A percentile compares a stretch with the other conserved stretches of the same genome.
Evolutionary conservation across 2,113 vertebrate species (phyloP).

Genomic region (Ammodytes dubius): DNA sequence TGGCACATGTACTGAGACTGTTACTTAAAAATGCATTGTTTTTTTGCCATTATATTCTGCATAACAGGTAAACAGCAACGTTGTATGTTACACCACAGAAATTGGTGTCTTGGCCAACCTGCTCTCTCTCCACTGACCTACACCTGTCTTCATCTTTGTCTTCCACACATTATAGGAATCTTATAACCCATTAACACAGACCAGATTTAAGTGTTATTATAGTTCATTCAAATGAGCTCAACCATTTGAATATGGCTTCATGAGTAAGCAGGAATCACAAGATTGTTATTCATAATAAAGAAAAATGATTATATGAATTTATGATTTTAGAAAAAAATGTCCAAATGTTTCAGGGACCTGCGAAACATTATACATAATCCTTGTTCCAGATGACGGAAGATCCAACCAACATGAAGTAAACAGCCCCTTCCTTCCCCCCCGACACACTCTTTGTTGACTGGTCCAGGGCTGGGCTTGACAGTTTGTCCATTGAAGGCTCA

Average conservation of each 20-base stretch:
- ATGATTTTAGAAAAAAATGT: not conserved
- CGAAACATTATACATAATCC: not conserved
- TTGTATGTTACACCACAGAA: not conserved
- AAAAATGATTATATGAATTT: too few relatives aligned
- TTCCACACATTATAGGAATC: too few relatives aligned
- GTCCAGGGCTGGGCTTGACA: constrained; percentile 45
- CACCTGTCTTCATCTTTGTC: not conserved
- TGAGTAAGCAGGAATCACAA: not conserved
- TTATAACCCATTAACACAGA: not conserved
- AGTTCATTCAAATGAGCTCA: not conserved
- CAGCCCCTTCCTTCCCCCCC: constrained; percentile 13
- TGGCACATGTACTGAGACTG: not conserved
- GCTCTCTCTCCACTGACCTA: not conserved
- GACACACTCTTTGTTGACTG: constrained; percentile 50
- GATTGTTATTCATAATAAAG: not conserved
- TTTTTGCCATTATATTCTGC: not conserved
- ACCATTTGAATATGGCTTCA: not conserved
- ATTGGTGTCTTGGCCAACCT: too few relatives aligned
- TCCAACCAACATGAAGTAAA: constrained; percentile 26
- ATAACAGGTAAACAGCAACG: not conserved
- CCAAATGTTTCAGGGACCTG: not conserved
- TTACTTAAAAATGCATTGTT: not conserved
- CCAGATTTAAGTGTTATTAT: not conserved
- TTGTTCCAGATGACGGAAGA: constrained; percentile 37
- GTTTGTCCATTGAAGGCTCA: constrained; percentile 29